A percentile compares a stretch with the other conserved stretches of the same genome.
phyloP scores from a whole-genome alignment of 2,797 vertebrate species.

The Nyctalus aviator region DNA sequence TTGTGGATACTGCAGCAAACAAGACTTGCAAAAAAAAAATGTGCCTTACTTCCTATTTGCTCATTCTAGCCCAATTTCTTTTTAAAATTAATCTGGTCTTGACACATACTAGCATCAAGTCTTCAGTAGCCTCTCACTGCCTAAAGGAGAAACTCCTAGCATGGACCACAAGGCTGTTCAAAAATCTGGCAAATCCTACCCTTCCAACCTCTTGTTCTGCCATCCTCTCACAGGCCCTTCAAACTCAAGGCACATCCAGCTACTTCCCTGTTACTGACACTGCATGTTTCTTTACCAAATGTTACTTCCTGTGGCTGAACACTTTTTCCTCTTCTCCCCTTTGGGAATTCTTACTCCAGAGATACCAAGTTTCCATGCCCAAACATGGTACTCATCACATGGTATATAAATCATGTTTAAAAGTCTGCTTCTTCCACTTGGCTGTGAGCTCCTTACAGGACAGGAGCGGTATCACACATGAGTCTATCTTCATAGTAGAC shows the following conservation, averaged over 20 bases:
- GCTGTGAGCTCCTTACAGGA: neutral
- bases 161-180: neutral
- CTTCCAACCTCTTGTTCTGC: conserved; percentile 8
- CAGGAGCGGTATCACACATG: neutral
- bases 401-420: neutral
- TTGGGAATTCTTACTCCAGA: conserved; percentile 22
- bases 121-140: neutral
- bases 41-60: neutral
- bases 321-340: neutral
- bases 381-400: neutral
- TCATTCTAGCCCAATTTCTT: neutral
- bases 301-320: neutral
- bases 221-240: neutral
- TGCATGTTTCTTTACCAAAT: neutral
- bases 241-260: neutral
- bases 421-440: neutral
- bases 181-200: neutral
- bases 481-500: neutral
- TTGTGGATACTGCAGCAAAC: neutral
- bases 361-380: conserved; percentile 8
- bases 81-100: neutral
- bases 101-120: neutral
- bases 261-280: conserved; percentile 33
- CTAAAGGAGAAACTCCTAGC: neutral
- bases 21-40: neutral